These are phyloP conservation scores for Typhlichthys eigenmanni DNA, from an alignment of 2,797 vertebrate genomes.

Conservation along the genomic window DNA sequence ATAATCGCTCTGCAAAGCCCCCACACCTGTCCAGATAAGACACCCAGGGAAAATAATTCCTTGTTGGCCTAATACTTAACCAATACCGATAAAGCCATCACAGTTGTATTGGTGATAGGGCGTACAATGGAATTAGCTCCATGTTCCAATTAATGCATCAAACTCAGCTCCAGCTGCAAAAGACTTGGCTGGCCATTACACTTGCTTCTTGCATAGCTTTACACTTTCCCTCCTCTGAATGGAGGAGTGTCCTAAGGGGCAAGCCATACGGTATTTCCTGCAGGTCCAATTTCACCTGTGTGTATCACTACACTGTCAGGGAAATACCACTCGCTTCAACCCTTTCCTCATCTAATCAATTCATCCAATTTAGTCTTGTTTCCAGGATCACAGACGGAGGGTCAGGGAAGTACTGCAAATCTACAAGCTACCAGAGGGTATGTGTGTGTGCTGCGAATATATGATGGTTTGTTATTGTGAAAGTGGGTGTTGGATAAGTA, in stretches of 20 bases:
- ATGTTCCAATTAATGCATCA: slow-evolving; percentile 47
- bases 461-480: neutral
- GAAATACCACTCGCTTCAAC: slow-evolving; percentile 13
- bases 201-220: neutral
- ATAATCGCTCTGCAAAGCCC: slow-evolving; percentile 17
- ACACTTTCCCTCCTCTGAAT: slow-evolving; percentile 12
- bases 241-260: slow-evolving; percentile 6
- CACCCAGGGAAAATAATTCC: slow-evolving; percentile 5
- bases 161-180: slow-evolving; percentile 22
- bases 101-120: slow-evolving; percentile 13
- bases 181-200: slow-evolving; percentile 30
- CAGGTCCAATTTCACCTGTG: slow-evolving; percentile 34
- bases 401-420: slow-evolving; percentile 2
- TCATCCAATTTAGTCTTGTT: neutral
- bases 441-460: neutral
- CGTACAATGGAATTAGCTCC: slow-evolving; percentile 35
- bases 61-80: slow-evolving; percentile 7
- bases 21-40: slow-evolving; percentile 10
- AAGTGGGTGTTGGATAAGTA: neutral
- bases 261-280: slow-evolving; percentile 16
- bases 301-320: slow-evolving; percentile 12
- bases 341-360: slow-evolving; percentile 15
- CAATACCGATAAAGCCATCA: slow-evolving; percentile 23
- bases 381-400: neutral
- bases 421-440: neutral